Base-by-base conservation (phyloP, 2,113 vertebrate genomes). In the Gyps fulvus region DNA sequence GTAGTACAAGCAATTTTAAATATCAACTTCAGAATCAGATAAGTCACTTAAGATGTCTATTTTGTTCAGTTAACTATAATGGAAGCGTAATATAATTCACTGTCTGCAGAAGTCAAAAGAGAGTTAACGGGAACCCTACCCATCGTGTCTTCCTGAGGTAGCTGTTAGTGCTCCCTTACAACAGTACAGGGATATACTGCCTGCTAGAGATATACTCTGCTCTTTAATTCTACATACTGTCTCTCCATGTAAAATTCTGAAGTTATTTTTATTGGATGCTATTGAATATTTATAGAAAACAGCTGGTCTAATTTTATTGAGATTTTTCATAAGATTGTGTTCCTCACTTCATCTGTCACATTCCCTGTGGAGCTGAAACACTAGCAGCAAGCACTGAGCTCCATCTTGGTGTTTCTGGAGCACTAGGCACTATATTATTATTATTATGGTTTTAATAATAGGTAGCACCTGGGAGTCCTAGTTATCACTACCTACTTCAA, bases 41-140 rank as follows among this genome's bases (percentile, higher is more conserved):
- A 94, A 94, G 69, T 89, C 81, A 89, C 31, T 89, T 89, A 47
- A 86, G 62, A 87, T 45, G 13, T 49, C 69, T 84, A 5, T 42
- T 81, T 91, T 90, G 25, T 62, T 94, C 81, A 89, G 74, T 86
- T 66, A 94, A 29, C 45, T 87, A 62, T 58, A 93, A 91, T n/a
- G 63, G 55, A 90, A 91, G 22, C 55, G 55, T 84, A 87, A 71
- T 61, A 81, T 74, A 91, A 93, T 71, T 87, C 62, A 40, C 11
- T 74, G 20, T 71, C 42, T 81, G 61, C 55, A 58, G 69, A 84
- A 69, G 63, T 91, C 87, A 71, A 87, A 77, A 87, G 36, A 63
- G 19, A 66, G 10, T 69, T 49, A 94, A 83, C 63, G 70, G 54
- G 55, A 79, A 42, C 6, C 25, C 29, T n/a, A 66, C 45, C 22